phyloP scores from a whole-genome alignment of 2,888 invertebrate species.

The Synergus gifuensis region DNA sequence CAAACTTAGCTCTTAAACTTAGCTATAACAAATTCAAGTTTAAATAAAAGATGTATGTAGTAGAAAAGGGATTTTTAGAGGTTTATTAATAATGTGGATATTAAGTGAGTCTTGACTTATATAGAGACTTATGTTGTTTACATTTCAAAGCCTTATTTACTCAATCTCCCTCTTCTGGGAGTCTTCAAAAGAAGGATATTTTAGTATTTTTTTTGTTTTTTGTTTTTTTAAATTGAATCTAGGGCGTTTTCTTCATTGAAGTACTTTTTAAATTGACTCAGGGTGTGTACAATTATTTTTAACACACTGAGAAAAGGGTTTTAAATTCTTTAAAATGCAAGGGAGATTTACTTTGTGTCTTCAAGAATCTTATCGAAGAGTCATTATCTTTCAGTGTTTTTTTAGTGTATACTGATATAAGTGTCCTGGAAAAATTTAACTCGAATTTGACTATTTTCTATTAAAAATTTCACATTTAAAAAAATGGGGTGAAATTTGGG shows the following conservation, averaged over 20 bases:
- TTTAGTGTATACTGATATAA: not conserved
- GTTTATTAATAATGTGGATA: not conserved
- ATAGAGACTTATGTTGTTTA: not conserved
- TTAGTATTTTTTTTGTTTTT: not conserved
- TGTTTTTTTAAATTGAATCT: not conserved
- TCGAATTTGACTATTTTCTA: not conserved
- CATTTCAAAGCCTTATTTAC: not conserved
- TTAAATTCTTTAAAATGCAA: not conserved
- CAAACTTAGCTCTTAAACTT: not conserved
- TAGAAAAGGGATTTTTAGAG: not conserved
- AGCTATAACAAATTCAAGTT: not conserved
- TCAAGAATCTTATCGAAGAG: not conserved
- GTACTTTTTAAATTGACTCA: not conserved
- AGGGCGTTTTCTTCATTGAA: not conserved
- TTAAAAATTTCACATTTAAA: not conserved
- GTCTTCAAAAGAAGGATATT: not conserved
- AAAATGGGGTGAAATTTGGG: constrained; percentile 18
- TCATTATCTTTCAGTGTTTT: not conserved
- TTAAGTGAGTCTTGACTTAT: not conserved
- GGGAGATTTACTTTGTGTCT: not conserved
- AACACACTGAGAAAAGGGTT: not conserved
- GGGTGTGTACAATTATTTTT: not conserved
- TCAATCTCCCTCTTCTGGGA: not conserved
- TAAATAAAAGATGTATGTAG: not conserved
- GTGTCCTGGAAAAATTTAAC: not conserved